phyloP scores from a whole-genome alignment of 2,888 invertebrate genomes.

The Andrena camellia region DNA sequence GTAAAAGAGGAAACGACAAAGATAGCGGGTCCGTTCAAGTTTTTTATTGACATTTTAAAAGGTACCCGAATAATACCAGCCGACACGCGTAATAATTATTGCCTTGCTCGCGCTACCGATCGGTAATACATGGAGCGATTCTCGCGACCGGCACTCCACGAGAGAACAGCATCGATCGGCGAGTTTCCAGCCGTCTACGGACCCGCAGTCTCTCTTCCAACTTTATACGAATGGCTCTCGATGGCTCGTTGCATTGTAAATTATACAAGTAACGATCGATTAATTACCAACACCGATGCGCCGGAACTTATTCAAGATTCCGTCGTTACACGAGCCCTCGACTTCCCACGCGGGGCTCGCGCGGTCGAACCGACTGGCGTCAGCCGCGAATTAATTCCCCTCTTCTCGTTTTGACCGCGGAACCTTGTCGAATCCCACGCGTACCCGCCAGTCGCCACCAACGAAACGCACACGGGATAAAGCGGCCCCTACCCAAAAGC shows the following conservation, averaged over 20 bases:
- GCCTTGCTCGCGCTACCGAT: slow-evolving; percentile 70
- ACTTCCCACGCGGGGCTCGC: slow-evolving; percentile 33
- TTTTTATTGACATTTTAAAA: slow-evolving; percentile 77
- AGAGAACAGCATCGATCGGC: slow-evolving; percentile 63
- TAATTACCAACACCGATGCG: slow-evolving; percentile 63
- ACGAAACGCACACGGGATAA: slow-evolving; percentile 3
- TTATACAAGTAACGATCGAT: slow-evolving; percentile 66
- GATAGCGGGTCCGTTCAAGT: slow-evolving; percentile 57
- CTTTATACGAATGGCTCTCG: slow-evolving; percentile 24
- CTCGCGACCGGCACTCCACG: slow-evolving; percentile 30
- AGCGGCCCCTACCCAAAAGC: background rate
- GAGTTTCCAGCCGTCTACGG: slow-evolving; percentile 54
- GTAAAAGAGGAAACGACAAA: slow-evolving; percentile 56
- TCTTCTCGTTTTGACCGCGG: slow-evolving; percentile 3
- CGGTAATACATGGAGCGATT: slow-evolving; percentile 52
- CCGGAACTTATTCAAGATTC: slow-evolving; percentile 50
- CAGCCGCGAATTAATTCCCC: slow-evolving; percentile 28
- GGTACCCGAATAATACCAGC: slow-evolving; percentile 77
- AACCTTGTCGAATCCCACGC: slow-evolving; percentile 30
- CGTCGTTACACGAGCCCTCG: slow-evolving; percentile 32
- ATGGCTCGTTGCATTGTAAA: slow-evolving; percentile 49
- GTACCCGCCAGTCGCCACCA: background rate
- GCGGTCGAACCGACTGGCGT: slow-evolving; percentile 15
- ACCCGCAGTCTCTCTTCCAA: slow-evolving; percentile 1
- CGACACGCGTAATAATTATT: slow-evolving; percentile 82